Base-by-base conservation (phyloP, 1,140 invertebrate genomes). In the Solenopsis invicta region DNA sequence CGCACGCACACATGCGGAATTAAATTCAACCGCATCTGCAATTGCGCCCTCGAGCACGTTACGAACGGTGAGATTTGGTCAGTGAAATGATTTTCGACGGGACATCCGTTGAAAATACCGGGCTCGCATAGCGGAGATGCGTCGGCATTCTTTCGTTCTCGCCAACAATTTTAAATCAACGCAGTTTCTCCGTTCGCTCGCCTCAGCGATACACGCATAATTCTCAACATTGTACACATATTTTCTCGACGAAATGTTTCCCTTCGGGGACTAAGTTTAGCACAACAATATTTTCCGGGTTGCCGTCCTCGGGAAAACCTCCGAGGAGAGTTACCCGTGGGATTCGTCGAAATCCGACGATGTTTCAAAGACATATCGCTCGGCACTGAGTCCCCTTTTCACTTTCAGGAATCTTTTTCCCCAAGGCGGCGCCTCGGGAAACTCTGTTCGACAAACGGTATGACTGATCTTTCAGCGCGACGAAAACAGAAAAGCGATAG, bases 251-350 rank as follows among this genome's bases (percentile, higher is more conserved):
- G 12, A 82, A 74, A 74, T 74, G 61, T 82, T 82, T 74, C 50
- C 80, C 67, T 48, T 48, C 67, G 67, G 18, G 29, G 24, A 82
- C 67, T 74, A 61, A 82, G 80, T 82, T 82, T 82, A 82, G 67
- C 80, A 48, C 52, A 48, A 82, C 67, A 59, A 24, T 74, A 74
- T 82, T 82, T 82, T 61, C 37, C 54, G 24, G 52, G 74, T 37
- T 13, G 48, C 37, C 12, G 52, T 74, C 37, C 52, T 82, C 67
- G 67, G 21, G 24, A 61, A 21, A 21, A 24, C 8, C 37, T 8
- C 66, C n/a, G n/a, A 66, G 37, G 54, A 72, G 37, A 61, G 37
- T 71, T 81, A 81, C 10, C n/a, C 34, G 37, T 1, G 37, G 5
- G 45, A 66, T 45, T 59, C 24, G 66, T 52, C 24, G 75, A 59